Conservation (phyloP, 2,797 vertebrate genomes). For the Esox lucius region DNA sequence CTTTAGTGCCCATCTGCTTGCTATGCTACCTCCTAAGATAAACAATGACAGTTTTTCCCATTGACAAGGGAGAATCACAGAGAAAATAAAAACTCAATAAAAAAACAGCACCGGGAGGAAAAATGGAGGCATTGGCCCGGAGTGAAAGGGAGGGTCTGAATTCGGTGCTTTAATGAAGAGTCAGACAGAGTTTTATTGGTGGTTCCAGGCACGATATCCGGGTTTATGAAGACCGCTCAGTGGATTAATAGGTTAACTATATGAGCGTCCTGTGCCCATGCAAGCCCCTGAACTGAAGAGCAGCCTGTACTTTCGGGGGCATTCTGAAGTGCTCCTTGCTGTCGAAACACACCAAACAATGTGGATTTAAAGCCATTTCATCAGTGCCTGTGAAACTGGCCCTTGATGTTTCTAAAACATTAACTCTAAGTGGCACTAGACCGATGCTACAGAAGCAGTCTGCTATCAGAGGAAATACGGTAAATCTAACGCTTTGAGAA, state of each 20-base stretch:
- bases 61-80: constrained; percentile 13
- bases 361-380: not conserved
- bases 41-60: constrained; percentile 14
- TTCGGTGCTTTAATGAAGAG: constrained; percentile 14
- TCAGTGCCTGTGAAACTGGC: not conserved
- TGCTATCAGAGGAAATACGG: not conserved
- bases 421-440: not conserved
- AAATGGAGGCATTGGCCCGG: constrained; percentile 16
- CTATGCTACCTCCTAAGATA: not conserved
- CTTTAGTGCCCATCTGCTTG: not conserved
- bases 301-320: not conserved
- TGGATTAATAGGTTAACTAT: constrained; percentile 10
- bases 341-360: too few relatives aligned
- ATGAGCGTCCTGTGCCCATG: not conserved
- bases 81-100: constrained; percentile 2
- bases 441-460: not conserved
- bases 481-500: constrained; percentile 7
- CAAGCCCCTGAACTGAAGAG: not conserved
- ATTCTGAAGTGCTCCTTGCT: not conserved
- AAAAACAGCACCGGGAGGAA: constrained; percentile 13
- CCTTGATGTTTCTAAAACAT: not conserved
- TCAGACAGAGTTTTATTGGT: constrained; percentile 23
- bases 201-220: constrained; percentile 17
- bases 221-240: constrained; percentile 8
- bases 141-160: constrained; percentile 15